phyloP scores from a whole-genome alignment of 2,797 vertebrate genomes.

The Miichthys miiuy region DNA sequence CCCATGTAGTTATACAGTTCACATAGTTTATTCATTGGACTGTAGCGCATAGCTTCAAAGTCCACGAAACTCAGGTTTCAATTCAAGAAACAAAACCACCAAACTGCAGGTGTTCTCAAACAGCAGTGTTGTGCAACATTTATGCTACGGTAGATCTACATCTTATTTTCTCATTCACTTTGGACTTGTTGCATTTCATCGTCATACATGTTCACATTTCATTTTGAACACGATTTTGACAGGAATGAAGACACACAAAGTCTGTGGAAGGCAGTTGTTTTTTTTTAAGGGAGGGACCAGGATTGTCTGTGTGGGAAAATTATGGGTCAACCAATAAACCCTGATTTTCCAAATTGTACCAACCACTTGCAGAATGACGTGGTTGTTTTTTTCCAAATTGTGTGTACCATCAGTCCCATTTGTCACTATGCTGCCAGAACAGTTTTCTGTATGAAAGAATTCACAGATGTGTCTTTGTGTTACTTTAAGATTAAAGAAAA shows the following conservation, averaged over 20 bases:
- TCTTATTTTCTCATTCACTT: constrained; percentile 6
- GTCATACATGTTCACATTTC: neutral
- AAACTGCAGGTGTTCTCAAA: constrained; percentile 56
- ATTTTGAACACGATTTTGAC: constrained; percentile 13
- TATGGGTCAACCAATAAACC: constrained; percentile 44
- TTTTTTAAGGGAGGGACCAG: constrained; percentile 17
- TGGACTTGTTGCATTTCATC: constrained; percentile 7
- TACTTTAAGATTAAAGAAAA: neutral
- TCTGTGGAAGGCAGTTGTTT: constrained; percentile 28
- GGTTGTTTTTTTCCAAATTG: constrained; percentile 37
- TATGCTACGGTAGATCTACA: neutral
- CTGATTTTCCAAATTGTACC: constrained; percentile 42
- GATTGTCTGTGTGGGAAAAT: constrained; percentile 42
- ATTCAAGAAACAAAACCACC: constrained; percentile 50
- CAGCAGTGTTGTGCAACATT: constrained; percentile 23
- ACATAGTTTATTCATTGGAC: neutral
- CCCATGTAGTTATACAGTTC: neutral
- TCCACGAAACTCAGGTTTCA: constrained; percentile 33
- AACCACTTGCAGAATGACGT: constrained; percentile 32
- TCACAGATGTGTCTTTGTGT: neutral
- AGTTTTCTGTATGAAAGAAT: constrained; percentile 6
- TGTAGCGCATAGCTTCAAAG: constrained; percentile 40
- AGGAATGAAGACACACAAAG: constrained; percentile 18
- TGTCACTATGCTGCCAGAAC: neutral
- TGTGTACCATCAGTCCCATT: constrained; percentile 18